Evolutionary conservation across 2,113 vertebrate genomes (phyloP).

Genomic region (Bungarus multicinctus): DNA sequence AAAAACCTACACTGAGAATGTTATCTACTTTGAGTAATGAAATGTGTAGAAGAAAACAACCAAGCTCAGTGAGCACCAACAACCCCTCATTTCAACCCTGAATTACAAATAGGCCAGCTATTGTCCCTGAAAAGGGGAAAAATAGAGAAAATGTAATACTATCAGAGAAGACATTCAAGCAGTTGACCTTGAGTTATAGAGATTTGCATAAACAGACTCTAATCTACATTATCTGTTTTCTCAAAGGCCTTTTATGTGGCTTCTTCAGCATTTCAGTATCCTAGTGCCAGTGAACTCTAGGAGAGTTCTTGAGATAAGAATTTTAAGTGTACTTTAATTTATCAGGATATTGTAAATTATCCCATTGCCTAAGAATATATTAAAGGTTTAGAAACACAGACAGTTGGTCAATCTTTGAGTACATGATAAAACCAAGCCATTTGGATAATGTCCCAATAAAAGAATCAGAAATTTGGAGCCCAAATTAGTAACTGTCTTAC

Average conservation of each 20-base stretch:
- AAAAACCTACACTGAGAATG: not conserved
- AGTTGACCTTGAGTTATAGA: not conserved
- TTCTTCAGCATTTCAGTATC: not conserved
- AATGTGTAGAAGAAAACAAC: no score
- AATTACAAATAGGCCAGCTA: not conserved
- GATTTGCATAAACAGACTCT: not conserved
- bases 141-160: not conserved
- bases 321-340: not conserved
- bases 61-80: no score
- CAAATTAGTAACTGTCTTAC: not conserved
- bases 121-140: not conserved
- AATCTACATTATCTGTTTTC: not conserved
- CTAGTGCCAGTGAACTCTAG: not conserved
- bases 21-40: no score
- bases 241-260: not conserved
- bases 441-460: not conserved
- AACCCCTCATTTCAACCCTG: not conserved
- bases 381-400: not conserved
- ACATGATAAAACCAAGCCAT: not conserved
- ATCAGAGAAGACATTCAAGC: not conserved
- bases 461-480: not conserved
- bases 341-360: not conserved
- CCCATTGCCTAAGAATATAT: not conserved
- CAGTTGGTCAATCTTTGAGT: not conserved
- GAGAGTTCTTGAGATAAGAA: not conserved